These are phyloP conservation scores for Drosophila tani DNA, from an alignment of 1,140 invertebrate genomes.

Conservation along the genomic window DNA sequence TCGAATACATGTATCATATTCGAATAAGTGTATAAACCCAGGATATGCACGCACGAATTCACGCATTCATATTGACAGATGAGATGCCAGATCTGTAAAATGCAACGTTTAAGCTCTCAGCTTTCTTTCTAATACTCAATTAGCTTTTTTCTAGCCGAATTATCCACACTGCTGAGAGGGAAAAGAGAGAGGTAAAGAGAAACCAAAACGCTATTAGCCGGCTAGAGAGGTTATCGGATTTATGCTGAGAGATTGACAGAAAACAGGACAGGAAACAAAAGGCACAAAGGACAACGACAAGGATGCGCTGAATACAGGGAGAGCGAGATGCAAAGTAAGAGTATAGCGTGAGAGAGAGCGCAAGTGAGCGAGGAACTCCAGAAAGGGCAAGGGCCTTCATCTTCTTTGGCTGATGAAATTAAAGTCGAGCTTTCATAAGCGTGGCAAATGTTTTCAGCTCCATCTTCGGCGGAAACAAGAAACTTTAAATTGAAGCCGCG, in stretches of 20 bases:
- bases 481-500: conserved; percentile 52
- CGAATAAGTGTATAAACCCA: no score
- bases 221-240: not conserved
- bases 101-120: not conserved
- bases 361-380: conserved; percentile 8
- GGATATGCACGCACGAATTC: no score
- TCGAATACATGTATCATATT: no score
- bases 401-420: conserved; percentile 62
- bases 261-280: not conserved
- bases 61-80: no score
- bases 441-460: conserved; percentile 18
- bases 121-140: not conserved
- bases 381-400: conserved; percentile 40
- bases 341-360: not conserved
- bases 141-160: not conserved
- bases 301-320: conserved; percentile 36
- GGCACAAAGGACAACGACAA: conserved; percentile 25
- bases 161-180: not conserved
- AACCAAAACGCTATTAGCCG: not conserved
- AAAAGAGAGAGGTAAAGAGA: not conserved
- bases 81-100: no score
- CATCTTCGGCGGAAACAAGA: conserved; percentile 33
- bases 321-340: not conserved
- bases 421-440: conserved; percentile 46
- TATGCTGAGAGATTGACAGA: not conserved